Conservation (phyloP, 2,888 invertebrate genomes). For the Drosophila eohydei region DNA sequence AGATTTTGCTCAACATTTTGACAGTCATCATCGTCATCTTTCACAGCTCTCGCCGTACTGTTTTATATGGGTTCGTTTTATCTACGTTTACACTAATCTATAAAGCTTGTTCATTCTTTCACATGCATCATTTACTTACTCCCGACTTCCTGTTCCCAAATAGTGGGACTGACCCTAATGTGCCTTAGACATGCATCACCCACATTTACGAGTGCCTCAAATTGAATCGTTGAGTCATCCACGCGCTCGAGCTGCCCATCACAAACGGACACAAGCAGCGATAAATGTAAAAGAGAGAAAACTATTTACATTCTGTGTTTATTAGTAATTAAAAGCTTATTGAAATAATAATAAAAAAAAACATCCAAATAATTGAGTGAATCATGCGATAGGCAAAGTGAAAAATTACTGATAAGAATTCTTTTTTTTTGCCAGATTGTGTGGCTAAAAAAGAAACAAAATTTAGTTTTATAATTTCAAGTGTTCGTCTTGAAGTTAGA, state of each 20-base stretch:
- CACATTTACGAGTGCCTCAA: conserved; percentile 33
- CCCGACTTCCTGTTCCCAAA: conserved; percentile 57
- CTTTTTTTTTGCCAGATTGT: conserved; percentile 18
- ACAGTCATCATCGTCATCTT: conserved; percentile 34
- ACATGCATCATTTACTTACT: conserved; percentile 46
- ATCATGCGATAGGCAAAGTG: conserved; percentile 31
- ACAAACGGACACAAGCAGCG: conserved; percentile 16
- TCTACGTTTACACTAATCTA: conserved; percentile 20
- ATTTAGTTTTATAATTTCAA: background rate
- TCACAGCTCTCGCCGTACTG: conserved; percentile 1
- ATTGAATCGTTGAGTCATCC: conserved; percentile 62
- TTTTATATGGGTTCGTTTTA: conserved; percentile 10
- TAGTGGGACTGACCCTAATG: conserved; percentile 62
- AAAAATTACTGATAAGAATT: conserved; percentile 40
- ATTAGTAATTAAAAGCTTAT: conserved; percentile 65
- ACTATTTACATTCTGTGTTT: conserved; percentile 57
- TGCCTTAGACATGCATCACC: conserved; percentile 66
- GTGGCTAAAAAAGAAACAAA: background rate
- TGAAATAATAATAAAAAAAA: conserved; percentile 23
- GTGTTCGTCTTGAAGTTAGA: background rate
- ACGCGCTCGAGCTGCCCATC: conserved; percentile 18
- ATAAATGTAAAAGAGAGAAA: conserved; percentile 33
- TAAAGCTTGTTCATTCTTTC: conserved; percentile 11
- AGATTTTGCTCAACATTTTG: conserved; percentile 34
- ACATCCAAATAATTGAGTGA: conserved; percentile 24